Percentiles rank a stretch among this genome's conserved stretches.
phyloP scores from a whole-genome alignment of 2,797 vertebrate species.

The Parauchenoglanis ngamensis region DNA sequence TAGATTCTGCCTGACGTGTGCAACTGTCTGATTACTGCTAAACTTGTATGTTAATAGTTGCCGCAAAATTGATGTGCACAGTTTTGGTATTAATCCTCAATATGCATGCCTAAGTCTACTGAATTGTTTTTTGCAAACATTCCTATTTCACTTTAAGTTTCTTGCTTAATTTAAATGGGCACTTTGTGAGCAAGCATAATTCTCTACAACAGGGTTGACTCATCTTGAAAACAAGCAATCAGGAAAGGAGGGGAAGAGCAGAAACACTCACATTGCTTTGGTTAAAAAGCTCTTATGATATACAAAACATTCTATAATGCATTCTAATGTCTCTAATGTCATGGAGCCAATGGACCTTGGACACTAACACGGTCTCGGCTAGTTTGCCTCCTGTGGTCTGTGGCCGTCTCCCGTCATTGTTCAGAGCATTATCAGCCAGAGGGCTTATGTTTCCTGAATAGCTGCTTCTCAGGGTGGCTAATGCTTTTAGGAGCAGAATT shows the following conservation, averaged over 20 bases:
- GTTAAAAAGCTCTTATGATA: slow-evolving; percentile 31
- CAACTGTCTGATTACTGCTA: neutral
- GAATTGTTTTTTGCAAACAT: slow-evolving; percentile 50
- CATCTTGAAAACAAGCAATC: slow-evolving; percentile 27
- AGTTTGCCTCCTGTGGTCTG: slow-evolving; percentile 53
- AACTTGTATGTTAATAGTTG: neutral
- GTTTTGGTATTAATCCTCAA: neutral
- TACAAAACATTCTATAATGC: slow-evolving; percentile 33
- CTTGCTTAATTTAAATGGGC: slow-evolving; percentile 46
- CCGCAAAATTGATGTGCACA: neutral
- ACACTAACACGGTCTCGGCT: slow-evolving; percentile 30
- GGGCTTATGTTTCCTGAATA: slow-evolving; percentile 70
- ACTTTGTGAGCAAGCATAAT: slow-evolving; percentile 39
- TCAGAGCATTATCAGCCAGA: slow-evolving; percentile 58
- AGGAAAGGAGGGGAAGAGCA: slow-evolving; percentile 14
- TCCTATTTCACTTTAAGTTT: slow-evolving; percentile 54
- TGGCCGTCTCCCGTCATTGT: slow-evolving; percentile 53
- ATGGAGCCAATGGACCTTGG: slow-evolving; percentile 25
- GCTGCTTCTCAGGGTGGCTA: slow-evolving; percentile 64
- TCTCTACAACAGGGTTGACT: slow-evolving; percentile 1
- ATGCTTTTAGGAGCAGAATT: slow-evolving; percentile 63
- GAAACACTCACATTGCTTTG: slow-evolving; percentile 1
- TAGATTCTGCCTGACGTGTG: neutral
- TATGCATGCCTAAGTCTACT: neutral
- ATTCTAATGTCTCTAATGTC: slow-evolving; percentile 34